Base-by-base conservation (phyloP, 2,113 vertebrate genomes). In the Chaenogobius annularis region DNA sequence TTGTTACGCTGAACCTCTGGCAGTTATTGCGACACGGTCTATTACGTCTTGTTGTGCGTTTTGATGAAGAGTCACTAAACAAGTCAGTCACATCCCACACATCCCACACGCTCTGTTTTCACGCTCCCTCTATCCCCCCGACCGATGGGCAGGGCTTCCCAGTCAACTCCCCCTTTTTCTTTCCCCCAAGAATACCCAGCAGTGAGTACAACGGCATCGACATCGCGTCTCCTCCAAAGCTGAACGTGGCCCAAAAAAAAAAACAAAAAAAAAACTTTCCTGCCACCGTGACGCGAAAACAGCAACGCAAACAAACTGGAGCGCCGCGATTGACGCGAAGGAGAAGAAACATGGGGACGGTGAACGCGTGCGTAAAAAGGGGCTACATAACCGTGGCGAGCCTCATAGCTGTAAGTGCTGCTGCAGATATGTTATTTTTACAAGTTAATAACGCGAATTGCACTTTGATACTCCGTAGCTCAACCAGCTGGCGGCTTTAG, bases 321-420 rank as follows among this genome's bases (percentile, higher is more conserved):
- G 10, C 22, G 0, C 5, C 6, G 22, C 20, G 22, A 1, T 56
- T 5, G 63, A 44, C 40, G 64, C n/a, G 15, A 44, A 17, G 40
- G 7, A 31, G 6, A 17, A 31, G 1, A 14, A 75, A 23, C 47
- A 90, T 90, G 87, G 83, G 77, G 44, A 84, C 62, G 73, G 84
- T 80, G 26, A 80, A 84, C 67, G 37, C 66, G 0, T 85, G 79
- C 37, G 17, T 90, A 78, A 84, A 77, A 31, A 7, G 78, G 65
- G 76, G 56, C 66, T 89, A 12, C 19, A 11, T 77, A 2, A 13
- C 48, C 8, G 70, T 78, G 50, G 11, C 61, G 2, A 58, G 31
- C 81, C 11, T 89, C 20, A 72, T 83, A 13, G 82, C 17, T 74
- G 89, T 89, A 55, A 85, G 89, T 89, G 7, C 26, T 55, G 66